Percentiles rank a stretch among this genome's conserved stretches.
phyloP scores from a whole-genome alignment of 2,888 invertebrate species.

The Siphonodentalium dalli region DNA sequence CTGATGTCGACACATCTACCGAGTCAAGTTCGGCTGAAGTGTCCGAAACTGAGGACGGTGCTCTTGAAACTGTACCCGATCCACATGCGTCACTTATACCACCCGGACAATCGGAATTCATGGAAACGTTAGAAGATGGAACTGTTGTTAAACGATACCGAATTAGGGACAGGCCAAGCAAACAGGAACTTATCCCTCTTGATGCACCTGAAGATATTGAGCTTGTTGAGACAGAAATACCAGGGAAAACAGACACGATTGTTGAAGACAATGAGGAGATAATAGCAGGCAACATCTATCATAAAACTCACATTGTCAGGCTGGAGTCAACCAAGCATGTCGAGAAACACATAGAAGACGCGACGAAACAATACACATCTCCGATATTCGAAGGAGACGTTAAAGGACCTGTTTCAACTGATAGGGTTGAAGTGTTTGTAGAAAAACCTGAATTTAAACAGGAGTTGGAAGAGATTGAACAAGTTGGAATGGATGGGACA shows the following conservation, averaged over 20 bases:
- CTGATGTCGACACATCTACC: slow-evolving; percentile 19
- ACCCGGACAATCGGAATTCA: slow-evolving; percentile 27
- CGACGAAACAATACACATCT: slow-evolving; percentile 31
- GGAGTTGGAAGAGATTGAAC: slow-evolving; percentile 46
- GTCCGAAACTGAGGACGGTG: slow-evolving; percentile 31
- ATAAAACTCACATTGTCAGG: slow-evolving; percentile 37
- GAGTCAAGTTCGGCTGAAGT: slow-evolving; percentile 31
- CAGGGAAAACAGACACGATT: slow-evolving; percentile 37
- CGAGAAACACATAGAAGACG: slow-evolving; percentile 30
- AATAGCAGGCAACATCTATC: slow-evolving; percentile 52
- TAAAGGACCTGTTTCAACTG: too few relatives aligned
- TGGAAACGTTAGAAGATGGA: slow-evolving; percentile 51
- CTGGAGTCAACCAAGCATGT: slow-evolving; percentile 44
- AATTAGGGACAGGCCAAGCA: slow-evolving; percentile 34
- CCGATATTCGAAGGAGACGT: slow-evolving; percentile 40
- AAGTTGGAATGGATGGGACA: slow-evolving; percentile 51
- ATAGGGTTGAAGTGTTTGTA: slow-evolving; percentile 48
- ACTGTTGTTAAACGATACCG: slow-evolving; percentile 41
- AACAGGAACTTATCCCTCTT: slow-evolving; percentile 37
- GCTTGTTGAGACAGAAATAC: slow-evolving; percentile 36
- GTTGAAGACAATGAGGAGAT: slow-evolving; percentile 47
- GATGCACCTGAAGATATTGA: slow-evolving; percentile 42
- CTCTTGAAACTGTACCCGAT: too few relatives aligned
- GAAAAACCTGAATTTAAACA: slow-evolving; percentile 37
- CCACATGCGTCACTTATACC: too few relatives aligned